Conservation (phyloP, 2,113 vertebrate species). For the Tamias sibiricus region DNA sequence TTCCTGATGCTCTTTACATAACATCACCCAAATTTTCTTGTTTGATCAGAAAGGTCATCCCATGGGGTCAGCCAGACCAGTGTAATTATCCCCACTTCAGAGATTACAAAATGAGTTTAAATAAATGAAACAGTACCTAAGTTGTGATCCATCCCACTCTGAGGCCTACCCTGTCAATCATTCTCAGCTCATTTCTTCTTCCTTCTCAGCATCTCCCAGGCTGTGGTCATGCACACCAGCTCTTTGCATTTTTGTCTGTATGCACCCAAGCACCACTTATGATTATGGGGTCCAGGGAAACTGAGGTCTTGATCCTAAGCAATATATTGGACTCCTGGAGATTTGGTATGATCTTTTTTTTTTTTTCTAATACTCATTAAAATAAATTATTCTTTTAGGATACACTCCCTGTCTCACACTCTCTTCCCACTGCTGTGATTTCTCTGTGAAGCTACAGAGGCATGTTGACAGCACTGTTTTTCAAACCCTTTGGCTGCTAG, state of each 20-base stretch:
- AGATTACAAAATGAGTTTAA: neutral
- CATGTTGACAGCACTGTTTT: conserved; percentile 37
- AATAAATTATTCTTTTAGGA: conserved; percentile 12
- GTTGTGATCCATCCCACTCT: too few species aligned
- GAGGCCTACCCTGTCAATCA: neutral
- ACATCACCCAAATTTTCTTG: neutral
- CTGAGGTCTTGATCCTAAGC: neutral
- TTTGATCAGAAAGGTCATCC: neutral
- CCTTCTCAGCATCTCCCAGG: neutral
- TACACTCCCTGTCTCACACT: neutral
- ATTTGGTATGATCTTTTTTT: too few species aligned
- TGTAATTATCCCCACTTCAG: neutral
- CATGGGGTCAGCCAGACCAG: neutral
- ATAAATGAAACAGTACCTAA: neutral
- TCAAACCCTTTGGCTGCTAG: conserved; percentile 1
- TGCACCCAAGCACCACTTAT: neutral
- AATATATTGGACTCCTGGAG: neutral
- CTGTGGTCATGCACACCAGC: neutral
- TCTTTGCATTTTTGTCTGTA: neutral
- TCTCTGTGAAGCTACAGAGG: neutral
- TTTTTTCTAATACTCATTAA: neutral
- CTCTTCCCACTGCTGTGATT: neutral
- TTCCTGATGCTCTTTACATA: neutral
- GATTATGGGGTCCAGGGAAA: neutral
- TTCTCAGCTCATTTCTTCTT: neutral